Evolutionary conservation across 2,888 invertebrate genomes (phyloP).

Genomic region (Campoplex nolae): DNA sequence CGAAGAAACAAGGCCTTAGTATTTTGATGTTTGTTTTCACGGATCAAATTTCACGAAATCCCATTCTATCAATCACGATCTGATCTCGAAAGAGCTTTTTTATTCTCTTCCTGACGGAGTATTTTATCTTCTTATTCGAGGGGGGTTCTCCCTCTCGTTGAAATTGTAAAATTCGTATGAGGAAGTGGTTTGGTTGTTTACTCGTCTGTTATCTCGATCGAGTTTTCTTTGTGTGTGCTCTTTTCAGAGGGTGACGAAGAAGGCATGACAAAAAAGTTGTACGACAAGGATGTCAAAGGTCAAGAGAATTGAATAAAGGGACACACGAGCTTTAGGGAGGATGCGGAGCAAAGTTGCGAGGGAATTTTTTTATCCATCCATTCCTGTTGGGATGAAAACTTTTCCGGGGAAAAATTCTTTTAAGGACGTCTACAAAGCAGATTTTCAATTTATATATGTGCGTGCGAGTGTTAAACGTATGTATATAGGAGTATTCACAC

Average conservation of each 20-base stretch:
- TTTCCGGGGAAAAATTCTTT: constrained; percentile 4
- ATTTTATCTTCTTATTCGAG: background rate
- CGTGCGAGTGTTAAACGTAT: background rate
- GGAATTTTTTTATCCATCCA: background rate
- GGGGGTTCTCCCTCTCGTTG: background rate
- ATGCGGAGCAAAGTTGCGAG: constrained; percentile 4
- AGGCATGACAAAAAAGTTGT: background rate
- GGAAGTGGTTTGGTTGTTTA: constrained; percentile 3
- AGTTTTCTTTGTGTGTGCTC: background rate
- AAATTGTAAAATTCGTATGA: constrained; percentile 4
- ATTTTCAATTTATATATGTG: background rate
- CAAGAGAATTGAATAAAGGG: constrained; percentile 32
- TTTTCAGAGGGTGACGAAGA: background rate
- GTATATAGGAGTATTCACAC: constrained; percentile 14
- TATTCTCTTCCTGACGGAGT: background rate
- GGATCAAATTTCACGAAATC: background rate
- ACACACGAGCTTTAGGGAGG: background rate
- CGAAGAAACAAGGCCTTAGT: background rate
- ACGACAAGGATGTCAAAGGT: constrained; percentile 16
- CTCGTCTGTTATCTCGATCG: constrained; percentile 12
- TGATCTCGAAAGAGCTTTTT: constrained; percentile 16
- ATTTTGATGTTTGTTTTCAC: background rate
- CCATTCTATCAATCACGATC: background rate
- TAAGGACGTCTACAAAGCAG: constrained; percentile 33
- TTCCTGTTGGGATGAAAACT: constrained; percentile 11